Evolutionary conservation across 2,797 vertebrate species (phyloP), one percentile per base, ranked within the genome.

Genomic region (Eulemur albifrons): DNA sequence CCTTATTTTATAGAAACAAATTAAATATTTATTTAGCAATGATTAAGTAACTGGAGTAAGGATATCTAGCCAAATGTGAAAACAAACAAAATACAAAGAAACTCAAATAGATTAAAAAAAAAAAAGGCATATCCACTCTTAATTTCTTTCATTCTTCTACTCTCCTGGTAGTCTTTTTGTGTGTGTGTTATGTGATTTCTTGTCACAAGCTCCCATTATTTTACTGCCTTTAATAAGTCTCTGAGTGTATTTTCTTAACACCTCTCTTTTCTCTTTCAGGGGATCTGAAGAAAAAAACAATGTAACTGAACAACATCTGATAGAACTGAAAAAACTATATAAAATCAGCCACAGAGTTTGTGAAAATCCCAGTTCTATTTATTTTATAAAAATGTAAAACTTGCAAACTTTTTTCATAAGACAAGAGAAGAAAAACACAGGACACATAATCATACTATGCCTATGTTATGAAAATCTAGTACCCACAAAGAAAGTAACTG

Each of bases 371-470:
- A 48, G 27, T 75, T 92, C 48, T 82, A 54, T 91, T 82, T 79
- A 45, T 90, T 97, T 94, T 93, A 92, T 76, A 59, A 83, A 83
- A 96, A 80, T 54, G 10, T 35, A 81, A 94, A 96, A 61, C 50
- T 96, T 82, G 54, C 12, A 67, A 72, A 67, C 48, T 72, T 93
- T 92, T 93, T 80, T 70, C 57, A 88, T 69, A 17, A 69, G 35
- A 5, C 25, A 92, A 86, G 30, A 72, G 25, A 87, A 93, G 54
- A 43, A 94, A 96, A 95, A 77, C 5, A 23, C 23, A 79, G 35
- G 57, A 88, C 21, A 72, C 79, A 75, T 80, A 95, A 89, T 81
- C 38, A 61, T 45, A 21, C 48, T 7, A 4, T 30, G 23, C 5
- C 52, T 82, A 32, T 70, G 50, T 70, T 86, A 90, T 50, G 48